Base-by-base conservation (phyloP, 2,888 invertebrate genomes). In the Calephelis perditalis region DNA sequence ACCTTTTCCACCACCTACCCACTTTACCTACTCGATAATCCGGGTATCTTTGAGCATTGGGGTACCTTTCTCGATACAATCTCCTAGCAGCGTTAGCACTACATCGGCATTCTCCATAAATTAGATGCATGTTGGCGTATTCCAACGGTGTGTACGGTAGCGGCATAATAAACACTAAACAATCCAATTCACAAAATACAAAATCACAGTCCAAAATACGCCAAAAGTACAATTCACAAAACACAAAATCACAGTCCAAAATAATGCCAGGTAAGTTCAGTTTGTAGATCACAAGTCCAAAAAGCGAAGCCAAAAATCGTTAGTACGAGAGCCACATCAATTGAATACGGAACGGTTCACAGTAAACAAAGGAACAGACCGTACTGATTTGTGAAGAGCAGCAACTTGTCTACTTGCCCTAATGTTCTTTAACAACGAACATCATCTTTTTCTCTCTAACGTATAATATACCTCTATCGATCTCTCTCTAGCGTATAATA, bases 41-140 rank as follows among this genome's bases (percentile, higher is more conserved):
- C n/a, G n/a, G n/a, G n/a, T n/a, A n/a, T n/a, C n/a, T n/a, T n/a
- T n/a, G n/a, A n/a, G n/a, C n/a, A n/a, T n/a, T n/a, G n/a, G n/a
- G n/a, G n/a, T n/a, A n/a, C n/a, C n/a, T n/a, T n/a, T n/a, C 37
- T 9, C 64, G 64, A 57, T 68, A 65, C 8, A 64, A 47, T 63
- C 61, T 63, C 11, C 59, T 57, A 12, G 64, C 66, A 61, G 65
- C 65, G 59, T 26, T 64, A 40, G 62, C 66, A 58, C 65, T 68
- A 26, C 63, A 63, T 62, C 61, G 9, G 47, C 57, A 60, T 61
- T 65, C 63, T 43, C 66, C 66, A 58, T 66, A 68, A 61, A 68
- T 65, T 35, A 65, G 62, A 47, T 68, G 64, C 68, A 68, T 68
- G 57, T 66, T 65, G 4, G 66, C 65, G 58, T 68, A 67, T 61